Evolutionary conservation across 1,140 invertebrate genomes (phyloP), one percentile per base, ranked within the genome.

Genomic region (Caerostris darwini): DNA sequence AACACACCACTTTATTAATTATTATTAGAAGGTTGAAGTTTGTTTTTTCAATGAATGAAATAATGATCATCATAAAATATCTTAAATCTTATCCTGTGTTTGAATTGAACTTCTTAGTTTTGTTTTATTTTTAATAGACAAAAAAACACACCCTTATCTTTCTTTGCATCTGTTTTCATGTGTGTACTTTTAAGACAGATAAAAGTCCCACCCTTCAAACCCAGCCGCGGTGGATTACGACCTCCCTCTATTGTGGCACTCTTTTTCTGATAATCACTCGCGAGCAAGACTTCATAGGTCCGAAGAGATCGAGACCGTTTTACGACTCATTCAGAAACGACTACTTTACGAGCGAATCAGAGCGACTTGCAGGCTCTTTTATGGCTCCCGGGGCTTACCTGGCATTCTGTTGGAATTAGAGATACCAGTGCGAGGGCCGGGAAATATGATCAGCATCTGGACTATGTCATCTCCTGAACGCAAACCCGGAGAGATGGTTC

Each of bases 291-390:
- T 85, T 85, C 81, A 83, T 56, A 85, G 64, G 81, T 59, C 64
- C 83, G 12, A 86, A 56, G 59, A 93, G 92, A 93, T 87, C 82
- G 53, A 71, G 58, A 87, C 58, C 83, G 54, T 93, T 93, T 93
- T 93, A 93, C 92, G 92, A 93, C 83, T 93, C 92, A 93, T 93
- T 93, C 92, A 93, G 34, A 87, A 67, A 83, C 54, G 64, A 93
- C 92, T 87, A 67, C 92, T 93, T 93, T 93, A 93, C 83, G 82
- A 93, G 8, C 92, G 92, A 93, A 93, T 93, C 92, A 93, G 56
- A 77, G 82, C 83, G 67, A 93, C 92, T 93, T 91, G 61, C 56
- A 61, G 34, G 92, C 53, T 3, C 82, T 93, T 93, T 93, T 93
- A 93, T 87, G 64, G 67, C 77, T 71, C 54, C 83, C 92, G 12